Evolutionary conservation across 2,113 vertebrate species (phyloP), one percentile per base, ranked within the genome.

Genomic region (Carollia perspicillata): DNA sequence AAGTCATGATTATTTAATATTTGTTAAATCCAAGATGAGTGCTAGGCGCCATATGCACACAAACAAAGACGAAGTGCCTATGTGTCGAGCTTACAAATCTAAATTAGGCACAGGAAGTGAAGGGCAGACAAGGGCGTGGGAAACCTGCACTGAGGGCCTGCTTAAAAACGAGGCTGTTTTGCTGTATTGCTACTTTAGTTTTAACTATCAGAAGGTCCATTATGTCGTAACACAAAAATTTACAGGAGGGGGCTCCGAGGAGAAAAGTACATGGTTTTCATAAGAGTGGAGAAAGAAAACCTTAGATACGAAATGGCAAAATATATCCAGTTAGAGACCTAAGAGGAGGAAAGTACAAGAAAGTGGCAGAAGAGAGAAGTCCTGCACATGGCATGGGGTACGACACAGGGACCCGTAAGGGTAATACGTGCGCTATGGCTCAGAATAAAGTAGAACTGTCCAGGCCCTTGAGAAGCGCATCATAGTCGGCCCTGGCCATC

Each of bases 1-100:
- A 93, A 96, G 97, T 94, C 75, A 87, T 92, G 86, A 95, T 92
- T 96, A 89, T 95, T 96, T 97, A 96, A 87, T 96, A 89, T 87
- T 93, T 84, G 63, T 94, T 86, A 93, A 95, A 93, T 84, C 90
- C 74, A 68, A 95, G 89, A 84, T 85, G 22, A 86, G 72, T 44
- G 68, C 85, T n/a, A 93, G 74, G 83, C 79, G 74, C 83, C 23
- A 16, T 91, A 3, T 94, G 74, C 86, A 95, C 90, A 94, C 80
- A 98, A 97, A 97, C 89, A 92, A 88, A 74, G 87, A 80, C 49
- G 17, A 28, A 75, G 77, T 26, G 78, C 40, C 75, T 93, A 22
- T 84, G 95, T 11, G 2, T 84, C 60, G 85, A 49, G 94, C 69
- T 94, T 95, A 55, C 85, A 97, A 68, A 96, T 96, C 94, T 95